Percentiles rank a stretch among this genome's conserved stretches.
Evolutionary conservation across 2,113 vertebrate species (phyloP).

Genomic region (Coptodon rendalli): DNA sequence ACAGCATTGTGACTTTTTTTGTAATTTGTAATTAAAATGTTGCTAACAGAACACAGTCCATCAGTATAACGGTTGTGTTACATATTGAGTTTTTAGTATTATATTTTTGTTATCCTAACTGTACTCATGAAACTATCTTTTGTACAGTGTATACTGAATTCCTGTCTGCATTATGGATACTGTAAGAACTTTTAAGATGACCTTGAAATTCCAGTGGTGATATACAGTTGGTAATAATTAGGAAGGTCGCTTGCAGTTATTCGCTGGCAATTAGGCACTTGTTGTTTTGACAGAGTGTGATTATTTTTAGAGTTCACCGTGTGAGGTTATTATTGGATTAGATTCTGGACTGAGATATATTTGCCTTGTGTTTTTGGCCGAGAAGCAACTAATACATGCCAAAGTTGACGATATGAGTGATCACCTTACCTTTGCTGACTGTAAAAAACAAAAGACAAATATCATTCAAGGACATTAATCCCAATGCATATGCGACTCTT

Average conservation of each 20-base stretch:
- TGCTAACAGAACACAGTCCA: constrained; percentile 3
- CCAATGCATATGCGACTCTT: not conserved
- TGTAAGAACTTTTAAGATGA: constrained; percentile 17
- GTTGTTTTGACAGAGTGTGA: constrained; percentile 16
- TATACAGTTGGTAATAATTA: not conserved
- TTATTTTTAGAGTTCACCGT: constrained; percentile 43
- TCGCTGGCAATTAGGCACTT: constrained; percentile 14
- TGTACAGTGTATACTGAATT: constrained; percentile 12
- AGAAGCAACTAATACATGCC: constrained; percentile 19
- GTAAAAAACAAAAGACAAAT: constrained; percentile 1
- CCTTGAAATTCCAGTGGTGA: not conserved
- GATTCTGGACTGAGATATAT: constrained; percentile 19
- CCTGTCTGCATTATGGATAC: constrained; percentile 8
- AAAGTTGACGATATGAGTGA: constrained; percentile 10
- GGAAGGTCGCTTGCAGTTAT: not conserved
- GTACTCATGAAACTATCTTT: constrained; percentile 26
- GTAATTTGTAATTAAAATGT: not conserved
- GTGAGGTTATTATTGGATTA: constrained; percentile 57
- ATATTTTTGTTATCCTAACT: constrained; percentile 38
- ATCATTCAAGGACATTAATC: not conserved
- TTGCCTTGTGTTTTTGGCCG: constrained; percentile 28
- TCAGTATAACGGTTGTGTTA: constrained; percentile 12
- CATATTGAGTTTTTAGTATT: constrained; percentile 39
- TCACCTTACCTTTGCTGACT: constrained; percentile 9
- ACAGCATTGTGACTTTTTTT: constrained; percentile 1